Conservation (phyloP, 1,140 invertebrate genomes). For the Heliconius nattereri region DNA sequence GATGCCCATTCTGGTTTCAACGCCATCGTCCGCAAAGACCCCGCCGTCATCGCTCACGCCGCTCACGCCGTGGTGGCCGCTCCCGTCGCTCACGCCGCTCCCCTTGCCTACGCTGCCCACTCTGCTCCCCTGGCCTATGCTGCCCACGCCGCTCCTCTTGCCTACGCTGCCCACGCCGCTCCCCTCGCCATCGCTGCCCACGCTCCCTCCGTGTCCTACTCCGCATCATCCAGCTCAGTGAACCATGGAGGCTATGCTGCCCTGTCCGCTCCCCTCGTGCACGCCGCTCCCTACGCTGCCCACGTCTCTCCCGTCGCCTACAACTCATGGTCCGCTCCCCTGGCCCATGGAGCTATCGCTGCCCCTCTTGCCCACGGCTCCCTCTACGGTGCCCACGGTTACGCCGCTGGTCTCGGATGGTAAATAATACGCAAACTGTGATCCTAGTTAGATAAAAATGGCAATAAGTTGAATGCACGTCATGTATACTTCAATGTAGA, state of each 20-base stretch:
- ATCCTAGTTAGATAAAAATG: constrained; percentile 17
- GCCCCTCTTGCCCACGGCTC: constrained; percentile 42
- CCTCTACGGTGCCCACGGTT: constrained; percentile 19
- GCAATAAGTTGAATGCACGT: background rate
- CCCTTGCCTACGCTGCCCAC: constrained; percentile 39
- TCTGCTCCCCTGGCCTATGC: constrained; percentile 43
- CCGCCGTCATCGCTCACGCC: constrained; percentile 45
- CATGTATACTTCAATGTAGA: background rate
- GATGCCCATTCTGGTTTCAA: constrained; percentile 77
- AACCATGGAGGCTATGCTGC: background rate
- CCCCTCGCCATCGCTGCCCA: constrained; percentile 38
- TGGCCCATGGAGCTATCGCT: constrained; percentile 38
- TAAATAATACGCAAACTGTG: constrained; percentile 15
- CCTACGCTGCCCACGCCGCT: constrained; percentile 38
- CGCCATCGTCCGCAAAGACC: constrained; percentile 77
- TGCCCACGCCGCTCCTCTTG: constrained; percentile 41
- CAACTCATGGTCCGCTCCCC: constrained; percentile 43
- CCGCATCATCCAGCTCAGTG: constrained; percentile 9
- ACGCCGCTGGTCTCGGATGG: constrained; percentile 1
- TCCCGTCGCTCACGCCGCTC: constrained; percentile 38
- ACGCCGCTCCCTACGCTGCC: background rate
- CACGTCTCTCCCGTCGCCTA: constrained; percentile 48
- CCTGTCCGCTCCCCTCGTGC: background rate
- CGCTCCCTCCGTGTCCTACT: constrained; percentile 18
- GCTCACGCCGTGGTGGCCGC: constrained; percentile 41